Percentiles rank a stretch among this genome's conserved stretches.
These are phyloP conservation scores for Clarias platycephalus DNA, from an alignment of 2,797 vertebrate species.

Conservation along the genomic window DNA sequence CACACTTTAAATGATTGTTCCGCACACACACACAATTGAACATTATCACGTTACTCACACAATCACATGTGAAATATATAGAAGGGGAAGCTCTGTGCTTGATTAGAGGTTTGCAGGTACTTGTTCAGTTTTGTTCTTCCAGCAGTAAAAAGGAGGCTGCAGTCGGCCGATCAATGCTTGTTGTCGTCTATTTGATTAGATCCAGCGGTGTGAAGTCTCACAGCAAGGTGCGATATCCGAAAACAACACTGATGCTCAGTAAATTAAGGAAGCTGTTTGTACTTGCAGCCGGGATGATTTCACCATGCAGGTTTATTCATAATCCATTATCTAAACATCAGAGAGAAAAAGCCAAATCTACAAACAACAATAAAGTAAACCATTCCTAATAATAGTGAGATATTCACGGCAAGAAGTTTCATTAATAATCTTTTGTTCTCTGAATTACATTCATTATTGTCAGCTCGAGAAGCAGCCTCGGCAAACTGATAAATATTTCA, in stretches of 20 bases:
- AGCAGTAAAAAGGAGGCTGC: constrained; percentile 2
- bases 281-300: neutral
- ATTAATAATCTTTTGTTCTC: constrained; percentile 36
- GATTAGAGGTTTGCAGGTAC: constrained; percentile 1
- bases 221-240: neutral
- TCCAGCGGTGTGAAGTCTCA: neutral
- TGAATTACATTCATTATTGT: constrained; percentile 28
- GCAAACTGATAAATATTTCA: constrained; percentile 48
- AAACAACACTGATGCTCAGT: neutral
- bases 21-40: neutral
- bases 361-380: neutral
- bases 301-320: neutral
- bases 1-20: neutral
- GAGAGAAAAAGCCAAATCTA: neutral
- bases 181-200: neutral
- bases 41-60: neutral
- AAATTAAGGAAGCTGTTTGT: neutral
- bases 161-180: neutral
- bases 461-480: constrained; percentile 14
- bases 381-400: neutral
- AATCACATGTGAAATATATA: neutral
- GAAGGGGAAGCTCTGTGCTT: neutral
- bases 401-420: constrained; percentile 22
- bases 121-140: neutral
- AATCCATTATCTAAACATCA: neutral